These are phyloP conservation scores for Amazona guildingii DNA, from an alignment of 2,113 vertebrate genomes.

Conservation along the genomic window DNA sequence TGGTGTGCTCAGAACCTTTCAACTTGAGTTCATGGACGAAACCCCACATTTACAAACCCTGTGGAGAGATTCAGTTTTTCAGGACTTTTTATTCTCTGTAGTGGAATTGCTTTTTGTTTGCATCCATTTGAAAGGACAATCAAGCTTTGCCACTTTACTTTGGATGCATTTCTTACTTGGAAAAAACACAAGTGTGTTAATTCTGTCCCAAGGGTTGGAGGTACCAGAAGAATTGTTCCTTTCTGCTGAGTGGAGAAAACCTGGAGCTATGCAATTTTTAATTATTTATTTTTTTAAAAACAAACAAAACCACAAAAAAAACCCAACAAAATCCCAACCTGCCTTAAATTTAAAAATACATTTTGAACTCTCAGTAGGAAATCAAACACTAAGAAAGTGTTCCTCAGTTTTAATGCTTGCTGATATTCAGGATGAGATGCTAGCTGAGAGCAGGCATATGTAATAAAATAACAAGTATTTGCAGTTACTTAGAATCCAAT, in stretches of 20 bases:
- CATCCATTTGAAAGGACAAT: not conserved
- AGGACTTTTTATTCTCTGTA: not conserved
- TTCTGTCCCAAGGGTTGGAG: not conserved
- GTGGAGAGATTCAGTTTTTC: not conserved
- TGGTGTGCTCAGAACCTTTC: not conserved
- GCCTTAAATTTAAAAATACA: not conserved
- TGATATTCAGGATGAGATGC: not conserved
- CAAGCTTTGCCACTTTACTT: not conserved
- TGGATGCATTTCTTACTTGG: rapidly evolving
- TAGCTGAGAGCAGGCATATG: not conserved
- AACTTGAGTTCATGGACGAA: not conserved
- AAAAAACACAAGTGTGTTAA: not conserved
- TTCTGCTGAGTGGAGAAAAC: not conserved
- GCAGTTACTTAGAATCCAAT: not conserved
- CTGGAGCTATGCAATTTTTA: not conserved
- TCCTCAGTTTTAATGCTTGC: not conserved
- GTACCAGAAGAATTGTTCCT: not conserved
- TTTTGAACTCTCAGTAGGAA: not conserved
- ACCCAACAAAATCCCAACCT: not conserved
- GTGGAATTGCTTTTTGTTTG: not conserved
- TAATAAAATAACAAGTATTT: not conserved
- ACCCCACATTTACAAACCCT: not conserved
- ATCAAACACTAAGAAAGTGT: not conserved
- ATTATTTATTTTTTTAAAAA: not conserved
- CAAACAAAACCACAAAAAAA: not conserved